Base-by-base conservation (phyloP, 2,113 vertebrate genomes). In the Aleadryas rufinucha region DNA sequence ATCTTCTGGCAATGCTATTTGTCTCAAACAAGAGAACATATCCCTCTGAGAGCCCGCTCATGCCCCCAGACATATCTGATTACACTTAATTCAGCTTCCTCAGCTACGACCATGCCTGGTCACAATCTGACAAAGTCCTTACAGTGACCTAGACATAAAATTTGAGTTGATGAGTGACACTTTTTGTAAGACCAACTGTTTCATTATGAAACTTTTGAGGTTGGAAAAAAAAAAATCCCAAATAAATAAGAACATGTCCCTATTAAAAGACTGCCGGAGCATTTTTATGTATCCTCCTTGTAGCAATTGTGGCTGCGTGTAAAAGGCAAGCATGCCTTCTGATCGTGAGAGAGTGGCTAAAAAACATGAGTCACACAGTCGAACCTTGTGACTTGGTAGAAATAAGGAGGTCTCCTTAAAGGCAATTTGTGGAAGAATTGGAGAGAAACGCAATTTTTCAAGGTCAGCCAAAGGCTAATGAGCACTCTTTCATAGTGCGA, bases 381-480 rank as follows among this genome's bases (percentile, higher is more conserved):
- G 4, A 93, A 94, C 59, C 92, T 95, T 95, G 92, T 96, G 96
- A 95, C 94, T 96, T 89, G 88, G 35, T 95, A 93, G 87, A 94
- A 89, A 84, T 87, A 82, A 93, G 90, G 93, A 94, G 82, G 92
- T 95, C 89, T 95, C 70, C 92, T 90, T 97, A 95, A 97, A 95
- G 74, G 91, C 92, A 97, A 93, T 96, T 96, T 97, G 96, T 92
- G 82, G 93, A 95, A 93, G 90, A 89, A 93, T 28, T 95, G 93
- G 84, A 96, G 77, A 95, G 92, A 96, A 95, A 94, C 0, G 5
- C 96, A 89, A 65, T 89, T 96, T 96, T 87, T 83, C 83, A 87
- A 94, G 96, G 96, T 97, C 96, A 97, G 94, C 94, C 96, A 97
- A 90, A 94, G 96, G 96, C 93, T 97, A 97, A 97, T 97, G 96